Base-by-base conservation (phyloP, 2,797 vertebrate species). In the Pipistrellus pygmaeus region DNA sequence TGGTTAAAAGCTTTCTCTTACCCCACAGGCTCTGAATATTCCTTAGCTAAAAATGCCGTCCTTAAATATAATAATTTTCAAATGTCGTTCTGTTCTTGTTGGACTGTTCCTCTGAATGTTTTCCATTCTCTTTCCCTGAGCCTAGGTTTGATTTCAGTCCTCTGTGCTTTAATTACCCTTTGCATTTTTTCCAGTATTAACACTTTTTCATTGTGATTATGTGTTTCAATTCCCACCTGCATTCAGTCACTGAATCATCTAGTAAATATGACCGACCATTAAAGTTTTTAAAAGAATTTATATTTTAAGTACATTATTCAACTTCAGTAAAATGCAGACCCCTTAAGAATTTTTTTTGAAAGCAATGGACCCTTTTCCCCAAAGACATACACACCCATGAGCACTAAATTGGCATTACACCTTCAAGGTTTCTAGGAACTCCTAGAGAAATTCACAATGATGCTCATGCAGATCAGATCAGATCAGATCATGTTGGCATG, bases 201-300 rank as follows among this genome's bases (percentile, higher is more conserved):
- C 68, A 48, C 57, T 41, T 95, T 89, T 88, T 46, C 23, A 75
- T 85, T 72, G n/a, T 91, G 73, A 69, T 85, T 71, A 48, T 89
- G 23, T 89, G 87, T 83, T 77, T 83, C 81, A 91, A 84, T 89
- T 51, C 20, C 23, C 5, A 41, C 55, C 8, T 72, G 75, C 20
- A n/a, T 80, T 89, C 60, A 68, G 44, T 57, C 32, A 88, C 8
- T 82, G 21, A 72, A 10, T 64, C 25, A 72, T 83, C 35, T 48
- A 89, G 83, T 68, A 80, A 96, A 83, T 90, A 85, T 71, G 75
- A 83, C 17, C 75, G 77, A 71, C 75, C 57, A 77, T 25, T 9
- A 84, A 69, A 69, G 5, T 60, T 85, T 55, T 90, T 57, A 41
- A 57, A 93, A 93, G 64, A 82, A 18, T 44, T 88, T 91, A 75